A percentile compares a stretch with the other conserved stretches of the same genome.
Evolutionary conservation across 2,888 invertebrate genomes (phyloP).

Genomic region (Oxystoma pomonae): DNA sequence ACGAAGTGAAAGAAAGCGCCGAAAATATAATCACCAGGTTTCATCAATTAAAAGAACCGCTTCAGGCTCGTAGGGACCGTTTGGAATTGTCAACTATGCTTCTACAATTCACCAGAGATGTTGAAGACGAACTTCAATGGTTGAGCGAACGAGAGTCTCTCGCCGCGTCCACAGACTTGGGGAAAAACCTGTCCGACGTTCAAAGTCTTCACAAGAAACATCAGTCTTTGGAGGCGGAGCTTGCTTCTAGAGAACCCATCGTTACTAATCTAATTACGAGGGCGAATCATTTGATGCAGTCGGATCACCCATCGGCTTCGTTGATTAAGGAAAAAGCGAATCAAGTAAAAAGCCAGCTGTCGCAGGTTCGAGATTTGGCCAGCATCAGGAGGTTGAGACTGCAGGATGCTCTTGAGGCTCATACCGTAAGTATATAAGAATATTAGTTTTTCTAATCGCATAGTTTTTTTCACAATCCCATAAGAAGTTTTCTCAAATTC

Average conservation of each 20-base stretch:
- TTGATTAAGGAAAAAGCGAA: slow-evolving; percentile 66
- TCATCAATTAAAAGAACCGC: slow-evolving; percentile 72
- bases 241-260: slow-evolving; percentile 81
- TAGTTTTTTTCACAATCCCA: too few species aligned
- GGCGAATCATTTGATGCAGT: slow-evolving; percentile 73
- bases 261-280: slow-evolving; percentile 69
- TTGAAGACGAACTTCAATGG: slow-evolving; percentile 92
- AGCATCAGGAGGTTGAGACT: slow-evolving; percentile 68
- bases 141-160: slow-evolving; percentile 71
- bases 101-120: slow-evolving; percentile 87
- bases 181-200: slow-evolving; percentile 62
- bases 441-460: too few species aligned
- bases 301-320: slow-evolving; percentile 79
- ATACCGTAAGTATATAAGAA: slow-evolving; percentile 65
- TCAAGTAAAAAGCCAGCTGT: slow-evolving; percentile 65
- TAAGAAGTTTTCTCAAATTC: too few species aligned
- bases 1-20: slow-evolving; percentile 76
- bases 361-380: slow-evolving; percentile 68
- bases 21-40: slow-evolving; percentile 59
- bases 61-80: slow-evolving; percentile 87
- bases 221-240: slow-evolving; percentile 83
- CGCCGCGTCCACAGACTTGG: slow-evolving; percentile 66
- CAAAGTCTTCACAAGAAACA: slow-evolving; percentile 93
- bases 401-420: slow-evolving; percentile 77
- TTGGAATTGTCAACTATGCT: slow-evolving; percentile 84